A percentile compares a stretch with the other conserved stretches of the same genome.
phyloP scores from a whole-genome alignment of 2,888 invertebrate species.

The Saturnia japonica region DNA sequence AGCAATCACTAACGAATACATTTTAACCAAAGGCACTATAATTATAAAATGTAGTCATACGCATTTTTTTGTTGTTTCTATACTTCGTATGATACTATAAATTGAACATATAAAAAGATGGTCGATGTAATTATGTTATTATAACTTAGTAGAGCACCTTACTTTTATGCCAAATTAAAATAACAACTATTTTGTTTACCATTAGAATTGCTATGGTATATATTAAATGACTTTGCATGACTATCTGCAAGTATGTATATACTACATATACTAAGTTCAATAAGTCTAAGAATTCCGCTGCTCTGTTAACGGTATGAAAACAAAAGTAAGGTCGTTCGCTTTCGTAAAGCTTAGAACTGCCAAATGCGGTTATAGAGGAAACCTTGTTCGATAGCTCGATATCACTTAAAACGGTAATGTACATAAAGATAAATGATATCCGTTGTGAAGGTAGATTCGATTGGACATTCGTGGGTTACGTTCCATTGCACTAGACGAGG shows the following conservation, averaged over 20 bases:
- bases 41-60: no score
- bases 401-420: constrained; percentile 35
- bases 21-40: no score
- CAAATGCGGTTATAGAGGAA: neutral
- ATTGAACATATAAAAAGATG: no score
- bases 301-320: constrained; percentile 6
- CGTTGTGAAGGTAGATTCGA: constrained; percentile 53
- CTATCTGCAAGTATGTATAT: neutral
- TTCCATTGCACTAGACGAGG: constrained; percentile 66
- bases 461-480: constrained; percentile 68
- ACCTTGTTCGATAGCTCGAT: neutral
- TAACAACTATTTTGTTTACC: no score
- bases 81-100: no score
- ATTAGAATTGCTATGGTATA: no score
- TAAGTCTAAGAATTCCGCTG: neutral
- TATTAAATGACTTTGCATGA: no score
- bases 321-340: constrained; percentile 10
- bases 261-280: neutral
- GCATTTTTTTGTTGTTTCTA: no score
- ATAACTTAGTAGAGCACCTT: no score
- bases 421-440: constrained; percentile 50
- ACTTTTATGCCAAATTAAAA: no score
- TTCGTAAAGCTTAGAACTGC: neutral
- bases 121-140: no score
- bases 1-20: no score